Conservation (phyloP, 2,113 vertebrate species). For the Callionymus lyra region DNA sequence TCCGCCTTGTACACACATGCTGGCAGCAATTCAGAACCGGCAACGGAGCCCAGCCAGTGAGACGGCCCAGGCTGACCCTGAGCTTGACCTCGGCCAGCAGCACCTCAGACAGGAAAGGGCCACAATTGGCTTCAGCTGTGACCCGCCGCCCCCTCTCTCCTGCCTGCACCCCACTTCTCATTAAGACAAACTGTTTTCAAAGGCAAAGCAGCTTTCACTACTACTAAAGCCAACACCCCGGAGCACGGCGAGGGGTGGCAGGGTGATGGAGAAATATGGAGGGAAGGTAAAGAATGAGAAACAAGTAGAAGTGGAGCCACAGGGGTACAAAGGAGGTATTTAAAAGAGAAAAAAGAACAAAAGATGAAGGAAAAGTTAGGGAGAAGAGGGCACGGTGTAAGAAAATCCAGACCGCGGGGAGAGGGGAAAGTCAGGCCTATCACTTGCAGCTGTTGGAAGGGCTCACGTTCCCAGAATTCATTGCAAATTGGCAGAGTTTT, state of each 20-base stretch:
- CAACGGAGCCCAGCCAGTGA: constrained; percentile 42
- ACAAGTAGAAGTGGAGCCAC: constrained; percentile 34
- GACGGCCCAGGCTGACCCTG: constrained; percentile 56
- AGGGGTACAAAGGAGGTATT: constrained; percentile 30
- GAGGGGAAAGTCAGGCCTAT: constrained; percentile 42
- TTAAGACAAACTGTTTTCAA: constrained; percentile 74
- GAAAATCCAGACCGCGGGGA: constrained; percentile 42
- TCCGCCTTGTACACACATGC: constrained; percentile 33
- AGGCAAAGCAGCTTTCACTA: constrained; percentile 65
- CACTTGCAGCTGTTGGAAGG: constrained; percentile 60
- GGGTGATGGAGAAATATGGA: constrained; percentile 5
- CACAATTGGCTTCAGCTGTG: constrained; percentile 71
- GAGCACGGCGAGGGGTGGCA: constrained; percentile 25
- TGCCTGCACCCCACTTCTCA: constrained; percentile 41
- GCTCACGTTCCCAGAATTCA: constrained; percentile 55
- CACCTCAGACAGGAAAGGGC: constrained; percentile 67
- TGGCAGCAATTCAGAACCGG: constrained; percentile 51
- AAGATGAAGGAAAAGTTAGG: constrained; percentile 46
- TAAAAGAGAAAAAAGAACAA: constrained; percentile 26
- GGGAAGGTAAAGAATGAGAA: constrained; percentile 31
- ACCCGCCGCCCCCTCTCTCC: constrained; percentile 41
- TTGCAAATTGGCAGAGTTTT: constrained; percentile 49
- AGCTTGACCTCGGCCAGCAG: constrained; percentile 57
- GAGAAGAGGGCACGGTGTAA: constrained; percentile 39
- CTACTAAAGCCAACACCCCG: constrained; percentile 61